These are phyloP conservation scores for Deroptyus accipitrinus DNA, from an alignment of 2,113 vertebrate genomes.

Conservation along the genomic window DNA sequence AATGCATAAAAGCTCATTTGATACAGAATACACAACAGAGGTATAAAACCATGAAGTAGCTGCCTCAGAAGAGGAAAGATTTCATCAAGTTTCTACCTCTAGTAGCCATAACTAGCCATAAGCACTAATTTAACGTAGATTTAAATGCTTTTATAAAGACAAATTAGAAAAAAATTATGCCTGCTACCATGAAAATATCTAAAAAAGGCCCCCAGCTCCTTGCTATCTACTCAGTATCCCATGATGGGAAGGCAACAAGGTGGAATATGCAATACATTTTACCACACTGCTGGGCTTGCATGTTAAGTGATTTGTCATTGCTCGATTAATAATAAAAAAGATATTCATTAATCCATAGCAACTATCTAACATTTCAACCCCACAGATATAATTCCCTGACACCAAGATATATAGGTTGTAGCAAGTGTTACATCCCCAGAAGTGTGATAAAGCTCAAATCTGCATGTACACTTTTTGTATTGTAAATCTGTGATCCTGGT, in stretches of 20 bases:
- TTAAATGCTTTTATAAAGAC: not conserved
- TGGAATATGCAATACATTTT: not conserved
- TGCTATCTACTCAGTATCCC: not conserved
- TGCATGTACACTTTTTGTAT: not conserved
- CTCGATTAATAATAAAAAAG: not conserved
- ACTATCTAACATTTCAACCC: conserved; percentile 41
- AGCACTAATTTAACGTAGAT: not conserved
- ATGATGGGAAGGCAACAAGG: not conserved
- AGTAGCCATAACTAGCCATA: not conserved
- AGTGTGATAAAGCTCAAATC: conserved; percentile 54
- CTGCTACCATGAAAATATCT: not conserved
- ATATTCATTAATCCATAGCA: conserved; percentile 52
- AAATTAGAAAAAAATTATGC: not conserved
- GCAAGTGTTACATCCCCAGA: conserved; percentile 50
- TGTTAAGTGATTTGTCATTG: conserved; percentile 20
- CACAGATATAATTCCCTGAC: not conserved
- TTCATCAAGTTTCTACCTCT: not conserved
- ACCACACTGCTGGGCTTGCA: not conserved
- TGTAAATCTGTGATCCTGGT: conserved; percentile 47
- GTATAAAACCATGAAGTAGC: not conserved
- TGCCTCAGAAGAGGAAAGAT: not conserved
- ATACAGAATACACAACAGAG: not conserved
- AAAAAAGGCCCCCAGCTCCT: not conserved
- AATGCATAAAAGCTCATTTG: not conserved
- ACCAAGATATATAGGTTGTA: conserved; percentile 10